Conservation (phyloP, 2,113 vertebrate genomes). For the Percopsis transmontana region DNA sequence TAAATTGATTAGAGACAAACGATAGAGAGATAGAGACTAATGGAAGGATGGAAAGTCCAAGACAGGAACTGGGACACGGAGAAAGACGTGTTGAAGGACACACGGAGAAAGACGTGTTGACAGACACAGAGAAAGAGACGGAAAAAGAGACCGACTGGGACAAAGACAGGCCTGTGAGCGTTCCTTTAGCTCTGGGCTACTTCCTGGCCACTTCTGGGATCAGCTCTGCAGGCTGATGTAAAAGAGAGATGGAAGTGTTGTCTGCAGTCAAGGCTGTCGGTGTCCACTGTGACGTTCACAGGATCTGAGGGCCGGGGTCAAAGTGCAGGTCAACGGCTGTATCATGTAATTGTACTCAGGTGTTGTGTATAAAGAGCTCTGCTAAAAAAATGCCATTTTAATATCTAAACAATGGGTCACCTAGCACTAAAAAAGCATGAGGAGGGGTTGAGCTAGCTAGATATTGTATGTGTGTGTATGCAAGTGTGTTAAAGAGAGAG, state of each 20-base stretch:
- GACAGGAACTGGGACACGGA: not conserved
- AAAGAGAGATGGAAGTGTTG: conserved; percentile 34
- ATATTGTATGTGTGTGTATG: not conserved
- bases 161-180: too few species aligned
- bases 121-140: conserved; percentile 5
- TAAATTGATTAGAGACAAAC: not conserved
- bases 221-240: conserved; percentile 17
- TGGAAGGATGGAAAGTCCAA: not conserved
- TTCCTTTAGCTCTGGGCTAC: conserved; percentile 22
- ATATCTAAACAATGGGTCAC: too few species aligned
- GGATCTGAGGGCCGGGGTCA: not conserved
- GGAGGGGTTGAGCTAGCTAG: not conserved
- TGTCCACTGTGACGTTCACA: conserved; percentile 7
- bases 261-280: conserved; percentile 12
- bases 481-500: not conserved
- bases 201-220: conserved; percentile 42
- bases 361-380: too few species aligned
- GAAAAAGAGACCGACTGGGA: not conserved
- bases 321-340: not conserved
- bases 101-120: not conserved
- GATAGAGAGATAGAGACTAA: not conserved
- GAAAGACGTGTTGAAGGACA: not conserved
- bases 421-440: not conserved
- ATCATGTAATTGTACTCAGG: too few species aligned
- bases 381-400: too few species aligned